Conservation (phyloP, 2,888 invertebrate genomes). For the Matsumyia berberina region DNA sequence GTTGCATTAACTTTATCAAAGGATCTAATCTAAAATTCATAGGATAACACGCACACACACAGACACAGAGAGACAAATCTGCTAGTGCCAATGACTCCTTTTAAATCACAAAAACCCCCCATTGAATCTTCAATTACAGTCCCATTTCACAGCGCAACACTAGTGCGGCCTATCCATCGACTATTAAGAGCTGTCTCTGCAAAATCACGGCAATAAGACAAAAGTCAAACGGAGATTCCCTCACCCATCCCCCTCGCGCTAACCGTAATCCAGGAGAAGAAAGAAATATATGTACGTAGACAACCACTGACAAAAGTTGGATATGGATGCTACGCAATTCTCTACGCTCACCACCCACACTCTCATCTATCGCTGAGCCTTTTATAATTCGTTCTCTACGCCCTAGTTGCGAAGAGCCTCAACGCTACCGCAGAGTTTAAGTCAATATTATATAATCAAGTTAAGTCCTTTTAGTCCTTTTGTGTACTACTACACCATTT, state of each 20-base stretch:
- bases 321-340: too few relatives aligned
- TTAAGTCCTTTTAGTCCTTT: constrained; percentile 63
- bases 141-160: too few relatives aligned
- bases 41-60: too few relatives aligned
- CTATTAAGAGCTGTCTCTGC: constrained; percentile 21
- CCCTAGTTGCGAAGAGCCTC: neutral
- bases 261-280: constrained; percentile 12
- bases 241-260: neutral
- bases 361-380: too few relatives aligned
- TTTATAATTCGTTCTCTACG: neutral
- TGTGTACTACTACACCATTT: constrained; percentile 24
- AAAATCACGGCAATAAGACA: constrained; percentile 66
- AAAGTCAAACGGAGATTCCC: constrained; percentile 59
- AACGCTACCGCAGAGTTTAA: constrained; percentile 30
- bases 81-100: too few relatives aligned
- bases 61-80: too few relatives aligned
- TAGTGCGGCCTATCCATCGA: constrained; percentile 2
- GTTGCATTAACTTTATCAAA: constrained; percentile 2
- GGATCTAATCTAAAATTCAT: neutral
- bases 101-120: too few relatives aligned
- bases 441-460: constrained; percentile 70
- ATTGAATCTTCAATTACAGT: too few relatives aligned
- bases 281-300: too few relatives aligned
- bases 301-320: too few relatives aligned
- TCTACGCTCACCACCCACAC: neutral